A percentile compares a stretch with the other conserved stretches of the same genome.
Evolutionary conservation across 1,140 invertebrate genomes (phyloP).

Genomic region (Conopomorpha cramerella): DNA sequence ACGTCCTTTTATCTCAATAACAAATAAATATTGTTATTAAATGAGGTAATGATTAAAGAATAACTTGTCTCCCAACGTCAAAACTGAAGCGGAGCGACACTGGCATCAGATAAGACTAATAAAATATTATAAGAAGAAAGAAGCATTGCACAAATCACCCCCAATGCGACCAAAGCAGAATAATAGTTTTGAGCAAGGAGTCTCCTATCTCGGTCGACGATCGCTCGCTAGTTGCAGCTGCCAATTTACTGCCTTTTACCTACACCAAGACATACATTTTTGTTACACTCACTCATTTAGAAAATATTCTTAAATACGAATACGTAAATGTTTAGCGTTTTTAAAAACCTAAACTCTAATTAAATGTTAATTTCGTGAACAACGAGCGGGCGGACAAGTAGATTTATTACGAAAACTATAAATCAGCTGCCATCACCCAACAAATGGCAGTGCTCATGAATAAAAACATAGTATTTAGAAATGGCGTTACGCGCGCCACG

Average conservation of each 20-base stretch:
- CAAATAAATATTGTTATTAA: too few species aligned
- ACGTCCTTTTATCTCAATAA: too few species aligned
- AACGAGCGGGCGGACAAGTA: too few species aligned
- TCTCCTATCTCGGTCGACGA: constrained; percentile 26
- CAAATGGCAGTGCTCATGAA: constrained; percentile 52
- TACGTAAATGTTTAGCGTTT: constrained; percentile 1
- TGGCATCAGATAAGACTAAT: too few species aligned
- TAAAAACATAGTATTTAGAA: constrained; percentile 61
- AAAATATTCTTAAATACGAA: too few species aligned
- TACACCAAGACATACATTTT: too few species aligned
- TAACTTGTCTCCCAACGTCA: too few species aligned
- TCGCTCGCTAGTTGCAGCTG: constrained; percentile 14
- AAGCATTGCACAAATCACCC: constrained; percentile 18
- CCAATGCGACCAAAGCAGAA: constrained; percentile 14
- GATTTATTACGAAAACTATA: constrained; percentile 51
- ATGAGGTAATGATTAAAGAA: too few species aligned
- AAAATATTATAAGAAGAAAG: too few species aligned
- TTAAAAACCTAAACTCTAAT: constrained; percentile 15
- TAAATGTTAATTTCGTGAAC: constrained; percentile 17
- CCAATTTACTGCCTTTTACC: constrained; percentile 8
- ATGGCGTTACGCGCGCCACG: constrained; percentile 38
- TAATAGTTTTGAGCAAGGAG: constrained; percentile 50
- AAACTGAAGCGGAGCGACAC: too few species aligned
- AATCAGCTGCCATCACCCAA: constrained; percentile 50
- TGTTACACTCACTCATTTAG: too few species aligned